These are phyloP conservation scores for Desoria tigrina DNA, from an alignment of 2,888 invertebrate genomes.

Conservation along the genomic window DNA sequence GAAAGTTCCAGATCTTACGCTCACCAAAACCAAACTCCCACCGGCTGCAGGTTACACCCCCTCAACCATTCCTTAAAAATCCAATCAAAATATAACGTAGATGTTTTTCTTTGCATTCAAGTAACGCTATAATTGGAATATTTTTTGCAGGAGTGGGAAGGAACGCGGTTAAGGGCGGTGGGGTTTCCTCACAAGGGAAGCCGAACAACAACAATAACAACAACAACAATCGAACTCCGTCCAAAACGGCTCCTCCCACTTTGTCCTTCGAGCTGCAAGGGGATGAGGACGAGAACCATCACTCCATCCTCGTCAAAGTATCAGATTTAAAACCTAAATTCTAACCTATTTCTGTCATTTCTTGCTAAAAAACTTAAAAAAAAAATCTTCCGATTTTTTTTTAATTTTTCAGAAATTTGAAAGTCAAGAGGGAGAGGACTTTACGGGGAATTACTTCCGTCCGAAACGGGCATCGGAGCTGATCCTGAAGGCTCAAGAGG, in stretches of 20 bases:
- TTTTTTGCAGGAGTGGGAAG: no score
- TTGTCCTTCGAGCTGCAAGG: slow-evolving; percentile 42
- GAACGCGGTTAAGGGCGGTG: no score
- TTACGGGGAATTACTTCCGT: slow-evolving; percentile 73
- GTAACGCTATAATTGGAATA: no score
- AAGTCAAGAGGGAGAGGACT: slow-evolving; percentile 63
- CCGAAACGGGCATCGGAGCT: slow-evolving; percentile 66
- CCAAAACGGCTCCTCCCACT: slow-evolving; percentile 51
- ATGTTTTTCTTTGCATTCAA: no score
- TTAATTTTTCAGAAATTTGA: slow-evolving; percentile 60
- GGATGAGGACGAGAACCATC: slow-evolving; percentile 43
- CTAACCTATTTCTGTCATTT: no score
- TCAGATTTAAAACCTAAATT: neutral
- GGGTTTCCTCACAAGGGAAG: no score
- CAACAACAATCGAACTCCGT: slow-evolving; percentile 46
- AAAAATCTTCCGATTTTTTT: neutral
- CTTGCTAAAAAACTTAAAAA: no score
- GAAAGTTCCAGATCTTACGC: slow-evolving; percentile 69
- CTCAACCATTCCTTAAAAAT: no score
- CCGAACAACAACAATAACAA: slow-evolving; percentile 22
- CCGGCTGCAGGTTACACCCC: slow-evolving; percentile 61
- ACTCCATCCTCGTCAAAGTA: slow-evolving; percentile 49
- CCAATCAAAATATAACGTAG: no score
- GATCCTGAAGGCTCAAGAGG: slow-evolving; percentile 62
- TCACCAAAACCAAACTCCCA: slow-evolving; percentile 69